phyloP scores from a whole-genome alignment of 2,797 vertebrate species.

The Steatocranus sp. region DNA sequence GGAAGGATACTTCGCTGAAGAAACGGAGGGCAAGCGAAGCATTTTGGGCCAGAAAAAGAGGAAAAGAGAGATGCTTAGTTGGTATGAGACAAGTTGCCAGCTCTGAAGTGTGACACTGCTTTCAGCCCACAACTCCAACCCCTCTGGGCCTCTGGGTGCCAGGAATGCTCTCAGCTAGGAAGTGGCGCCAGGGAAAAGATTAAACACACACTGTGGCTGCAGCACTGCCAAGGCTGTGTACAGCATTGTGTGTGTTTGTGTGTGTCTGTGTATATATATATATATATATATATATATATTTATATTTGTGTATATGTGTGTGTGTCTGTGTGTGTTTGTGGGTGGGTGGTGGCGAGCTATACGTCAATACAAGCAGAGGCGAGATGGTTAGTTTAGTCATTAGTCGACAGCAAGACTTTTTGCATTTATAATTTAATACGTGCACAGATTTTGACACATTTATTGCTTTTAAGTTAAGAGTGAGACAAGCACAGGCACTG shows the following conservation, averaged over 20 bases:
- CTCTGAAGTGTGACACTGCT: slow-evolving; percentile 69
- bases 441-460: not conserved
- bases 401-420: not conserved
- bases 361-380: slow-evolving; percentile 5
- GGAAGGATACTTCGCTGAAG: slow-evolving; percentile 53
- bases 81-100: slow-evolving; percentile 58
- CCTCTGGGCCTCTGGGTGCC: slow-evolving; percentile 62
- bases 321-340: not conserved
- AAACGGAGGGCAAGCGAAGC: slow-evolving; percentile 37
- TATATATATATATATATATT: fast-evolving
- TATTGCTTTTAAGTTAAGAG: not conserved
- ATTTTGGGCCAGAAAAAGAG: slow-evolving; percentile 42
- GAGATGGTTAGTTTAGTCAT: not conserved
- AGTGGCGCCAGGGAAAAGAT: slow-evolving; percentile 70
- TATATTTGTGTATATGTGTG: not conserved
- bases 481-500: not conserved
- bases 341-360: slow-evolving; percentile 2
- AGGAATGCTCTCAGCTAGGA: slow-evolving; percentile 67
- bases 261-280: not conserved
- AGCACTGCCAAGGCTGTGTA: slow-evolving; percentile 37
- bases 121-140: slow-evolving; percentile 50
- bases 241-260: slow-evolving; percentile 12
- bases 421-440: not conserved
- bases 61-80: slow-evolving; percentile 51
- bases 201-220: slow-evolving; percentile 60